Base-by-base conservation (phyloP, 2,113 vertebrate genomes). In the Narcine bancroftii region DNA sequence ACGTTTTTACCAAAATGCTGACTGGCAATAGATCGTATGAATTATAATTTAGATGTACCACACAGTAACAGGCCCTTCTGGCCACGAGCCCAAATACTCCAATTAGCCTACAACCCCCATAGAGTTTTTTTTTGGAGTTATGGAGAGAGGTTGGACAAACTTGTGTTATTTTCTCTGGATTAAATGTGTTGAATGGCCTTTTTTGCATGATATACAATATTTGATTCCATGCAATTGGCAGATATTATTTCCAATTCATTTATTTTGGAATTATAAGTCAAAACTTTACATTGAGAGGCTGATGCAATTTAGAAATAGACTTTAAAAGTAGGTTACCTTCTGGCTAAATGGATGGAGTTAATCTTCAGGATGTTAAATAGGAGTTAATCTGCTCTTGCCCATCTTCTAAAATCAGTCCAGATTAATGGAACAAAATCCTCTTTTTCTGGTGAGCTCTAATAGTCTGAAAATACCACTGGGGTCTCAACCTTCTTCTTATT, bases 301-400 rank as follows among this genome's bases (percentile, higher is more conserved):
- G 26, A 89, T 39, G 21, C 53, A 24, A 63, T 69, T 6, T 26
- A 69, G 0, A 65, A 36, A 39, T 91, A 45, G 63, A 47, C 42
- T 91, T 91, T 26, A 42, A 69, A 66, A 26, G 7, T 47, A 10
- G 56, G 39, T 42, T 53, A 19, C 47, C 26, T 53, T 65, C 42
- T 29, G 65, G 36, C 66, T 9, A 69, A 91, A 26, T 91, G 42
- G 36, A 91, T 26, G 81, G 81, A 91, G 89, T 91, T 91, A 69
- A 47, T 87, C 81, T 91, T 91, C 11, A 91, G 89, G 21, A 91
- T 91, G 9, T 13, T 91, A 91, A 69, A 15, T 33, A 3, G 39
- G 47, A 69, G 42, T 47, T 91, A 91, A 91, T 91, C 65, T 69
- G 65, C 42, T 91, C 63, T 65, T 91, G 89, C 47, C 10, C 15